Evolutionary conservation across 2,113 vertebrate genomes (phyloP).

Genomic region (Nipponia nippon): DNA sequence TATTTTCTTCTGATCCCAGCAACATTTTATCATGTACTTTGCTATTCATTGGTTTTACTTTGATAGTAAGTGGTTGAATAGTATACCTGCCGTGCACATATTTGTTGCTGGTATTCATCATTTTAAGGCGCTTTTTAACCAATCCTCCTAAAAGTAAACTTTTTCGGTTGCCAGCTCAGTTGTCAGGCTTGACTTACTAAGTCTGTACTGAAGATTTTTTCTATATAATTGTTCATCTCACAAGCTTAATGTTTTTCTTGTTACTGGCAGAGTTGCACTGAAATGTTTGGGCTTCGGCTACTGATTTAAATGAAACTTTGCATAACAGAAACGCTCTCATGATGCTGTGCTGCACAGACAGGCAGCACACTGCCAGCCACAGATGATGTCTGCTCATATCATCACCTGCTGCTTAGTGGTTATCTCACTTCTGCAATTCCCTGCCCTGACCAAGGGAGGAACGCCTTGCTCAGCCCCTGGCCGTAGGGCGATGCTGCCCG

Average conservation of each 20-base stretch:
- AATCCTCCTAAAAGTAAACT: background rate
- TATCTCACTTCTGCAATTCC: background rate
- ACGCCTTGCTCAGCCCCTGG: background rate
- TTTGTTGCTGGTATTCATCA: background rate
- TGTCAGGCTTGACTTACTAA: background rate
- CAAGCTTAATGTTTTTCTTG: background rate
- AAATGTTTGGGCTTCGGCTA: background rate
- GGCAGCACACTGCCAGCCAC: background rate
- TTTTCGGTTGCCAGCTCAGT: background rate
- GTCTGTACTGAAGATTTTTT: background rate
- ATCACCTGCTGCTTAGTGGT: background rate
- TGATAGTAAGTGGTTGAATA: background rate
- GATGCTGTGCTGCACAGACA: background rate
- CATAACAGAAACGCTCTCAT: accelerated
- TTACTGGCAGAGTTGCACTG: background rate
- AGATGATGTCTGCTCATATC: background rate
- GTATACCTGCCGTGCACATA: background rate
- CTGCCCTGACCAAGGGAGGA: background rate
- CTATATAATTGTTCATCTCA: background rate
- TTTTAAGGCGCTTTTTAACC: background rate
- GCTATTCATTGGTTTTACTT: background rate
- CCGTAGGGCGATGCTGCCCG: background rate
- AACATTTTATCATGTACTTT: background rate
- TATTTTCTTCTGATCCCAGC: background rate
- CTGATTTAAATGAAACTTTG: background rate